Conservation (phyloP, 2,113 vertebrate species). For the Sisor rabdophorus region DNA sequence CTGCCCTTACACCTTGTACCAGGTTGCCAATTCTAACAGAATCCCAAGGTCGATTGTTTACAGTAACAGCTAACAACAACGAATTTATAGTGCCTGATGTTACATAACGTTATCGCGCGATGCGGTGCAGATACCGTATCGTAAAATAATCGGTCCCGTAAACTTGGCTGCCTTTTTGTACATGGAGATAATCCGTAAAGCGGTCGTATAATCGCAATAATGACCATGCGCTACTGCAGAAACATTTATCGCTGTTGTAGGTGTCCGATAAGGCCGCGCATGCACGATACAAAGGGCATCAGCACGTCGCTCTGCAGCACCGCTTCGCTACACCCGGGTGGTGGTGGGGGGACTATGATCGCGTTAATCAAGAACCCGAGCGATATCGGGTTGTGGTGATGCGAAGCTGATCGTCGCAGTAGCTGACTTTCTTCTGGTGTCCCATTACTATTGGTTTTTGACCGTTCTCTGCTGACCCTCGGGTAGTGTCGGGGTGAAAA, state of each 20-base stretch:
- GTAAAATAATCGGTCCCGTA: too few species aligned
- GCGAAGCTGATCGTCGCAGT: too few species aligned
- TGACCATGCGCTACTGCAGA: not conserved
- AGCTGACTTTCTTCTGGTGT: too few species aligned
- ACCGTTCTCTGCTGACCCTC: too few species aligned
- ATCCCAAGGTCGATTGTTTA: not conserved
- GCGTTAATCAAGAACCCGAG: slow-evolving; percentile 4
- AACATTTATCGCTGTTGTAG: not conserved
- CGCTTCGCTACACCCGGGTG: not conserved
- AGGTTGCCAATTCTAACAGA: not conserved
- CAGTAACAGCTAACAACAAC: not conserved
- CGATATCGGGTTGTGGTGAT: not conserved
- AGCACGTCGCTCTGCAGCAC: not conserved
- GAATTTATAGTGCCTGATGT: not conserved
- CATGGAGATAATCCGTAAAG: too few species aligned
- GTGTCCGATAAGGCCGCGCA: not conserved
- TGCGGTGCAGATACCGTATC: too few species aligned
- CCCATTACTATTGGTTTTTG: too few species aligned
- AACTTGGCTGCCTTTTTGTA: too few species aligned
- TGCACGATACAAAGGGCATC: slow-evolving; percentile 13
- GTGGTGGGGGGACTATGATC: too few species aligned
- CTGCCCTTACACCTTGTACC: too few species aligned
- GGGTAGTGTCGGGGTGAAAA: too few species aligned
- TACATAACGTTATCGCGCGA: not conserved
- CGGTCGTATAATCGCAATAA: not conserved